Evolutionary conservation across 2,888 invertebrate species (phyloP), one percentile per base, ranked within the genome.

Genomic region (Tineola bisselliella): DNA sequence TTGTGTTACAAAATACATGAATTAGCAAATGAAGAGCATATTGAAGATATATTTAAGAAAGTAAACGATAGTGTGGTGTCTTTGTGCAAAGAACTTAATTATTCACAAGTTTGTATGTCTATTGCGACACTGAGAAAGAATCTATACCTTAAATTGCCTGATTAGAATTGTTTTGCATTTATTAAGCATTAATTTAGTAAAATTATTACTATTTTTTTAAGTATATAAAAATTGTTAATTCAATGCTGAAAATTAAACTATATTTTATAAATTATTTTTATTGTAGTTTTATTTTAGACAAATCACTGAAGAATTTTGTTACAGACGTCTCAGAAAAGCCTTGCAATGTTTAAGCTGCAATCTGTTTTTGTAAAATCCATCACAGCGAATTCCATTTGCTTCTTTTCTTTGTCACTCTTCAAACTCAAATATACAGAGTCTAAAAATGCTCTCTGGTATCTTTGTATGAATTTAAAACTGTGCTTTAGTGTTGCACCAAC

Each of bases 401-500:
- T 84, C 62, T 88, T 89, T 67, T 92, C 91, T 63, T 89, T 88
- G 31, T 91, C 90, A 43, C 88, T 91, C 65, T 87, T 89, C 33
- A 93, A 77, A 65, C 79, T 81, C 0, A 82, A 79, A 88, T 92
- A 91, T 74, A 89, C 87, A 59, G 87, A 82, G 70, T 93, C 90
- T 61, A 93, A 81, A 70, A 89, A 91, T 60, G 83, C 78, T 67
- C 89, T 88, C 68, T 94, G 94, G 74, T 92, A 89, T 63, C 87
- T 89, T 70, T 91, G 87, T 62, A 94, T 89, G 70, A 91, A 93
- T 66, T 90, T 89, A 70, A 92, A 94, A 76, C 94, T 93, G 65
- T 94, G 93, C 76, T 91, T 92, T 61, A 95, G 86, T 13, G 94
- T 93, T 2, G 94, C 94, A 18, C 94, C 94, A 1, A 90, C 88